Base-by-base conservation (phyloP, 1,140 invertebrate species). In the Bemisia tabaci region DNA sequence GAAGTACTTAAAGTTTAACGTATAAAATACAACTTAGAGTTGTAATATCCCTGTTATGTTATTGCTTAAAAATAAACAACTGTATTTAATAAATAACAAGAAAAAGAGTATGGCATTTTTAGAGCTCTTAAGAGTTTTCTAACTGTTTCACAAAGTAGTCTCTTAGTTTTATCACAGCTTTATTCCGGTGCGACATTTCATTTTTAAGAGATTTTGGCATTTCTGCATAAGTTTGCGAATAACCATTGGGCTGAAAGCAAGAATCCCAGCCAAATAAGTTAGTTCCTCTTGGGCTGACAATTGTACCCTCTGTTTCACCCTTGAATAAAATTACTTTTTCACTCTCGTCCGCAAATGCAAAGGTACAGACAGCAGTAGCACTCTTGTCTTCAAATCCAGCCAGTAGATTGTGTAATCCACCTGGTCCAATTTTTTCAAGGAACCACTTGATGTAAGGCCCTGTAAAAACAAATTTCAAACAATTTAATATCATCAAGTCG, bases 381-480 rank as follows among this genome's bases (percentile, higher is more conserved):
- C 86, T 85, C 79, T 99, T 98, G 76, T 99, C 93, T 65, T 94
- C 88, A 85, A 91, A 98, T 9, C 90, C 94, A 22, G 79, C 71
- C 0, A 95, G 77, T 77, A 96, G 77, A 67, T 79, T 83, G 69
- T 84, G 74, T 1, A 97, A 77, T 62, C 95, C 95, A 75, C 91
- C 89, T 1, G 94, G 91, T 33, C 88, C 86, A 1, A 98, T 73
- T 76, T 91, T 93, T 21, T 93, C 87, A 24, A 98, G 78, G 76
- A 99, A 99, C 95, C 95, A 98, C 80, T 98, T 99, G 23, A 99
- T 93, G 72, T 99, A 99, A 1, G 95, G 95, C 0, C 96, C 85
- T 75, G 63, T 65, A 68, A 70, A 63, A 65, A 69, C n/a, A n/a
- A n/a, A n/a, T n/a, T 12, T 67, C 27, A 27, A 63, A 26, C 23